Conservation (phyloP, 2,888 invertebrate genomes). For the Seladonia tumulorum region DNA sequence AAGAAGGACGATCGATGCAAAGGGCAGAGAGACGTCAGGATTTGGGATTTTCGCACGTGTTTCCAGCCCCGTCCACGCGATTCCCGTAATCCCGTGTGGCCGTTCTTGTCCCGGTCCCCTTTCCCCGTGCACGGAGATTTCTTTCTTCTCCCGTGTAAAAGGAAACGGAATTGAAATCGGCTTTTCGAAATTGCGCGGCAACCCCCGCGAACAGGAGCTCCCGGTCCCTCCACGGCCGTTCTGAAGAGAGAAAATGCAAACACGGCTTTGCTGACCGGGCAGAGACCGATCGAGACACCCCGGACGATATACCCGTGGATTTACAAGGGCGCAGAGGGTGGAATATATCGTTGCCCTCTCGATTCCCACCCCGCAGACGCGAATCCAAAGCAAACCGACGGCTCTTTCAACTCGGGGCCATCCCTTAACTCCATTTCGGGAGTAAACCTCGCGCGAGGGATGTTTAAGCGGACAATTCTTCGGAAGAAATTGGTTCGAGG, state of each 20-base stretch:
- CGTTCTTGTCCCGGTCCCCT: constrained; percentile 46
- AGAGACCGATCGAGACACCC: constrained; percentile 47
- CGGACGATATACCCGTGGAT: constrained; percentile 45
- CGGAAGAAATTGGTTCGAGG: background rate
- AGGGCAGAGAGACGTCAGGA: constrained; percentile 66
- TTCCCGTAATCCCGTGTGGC: constrained; percentile 74
- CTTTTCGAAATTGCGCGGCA: constrained; percentile 82
- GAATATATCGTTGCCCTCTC: constrained; percentile 30
- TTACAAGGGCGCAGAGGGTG: constrained; percentile 39
- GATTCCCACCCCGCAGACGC: constrained; percentile 14
- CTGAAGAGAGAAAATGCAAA: constrained; percentile 81
- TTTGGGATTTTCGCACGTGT: constrained; percentile 77
- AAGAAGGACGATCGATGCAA: constrained; percentile 62
- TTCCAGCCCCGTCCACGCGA: constrained; percentile 70
- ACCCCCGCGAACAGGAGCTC: constrained; percentile 48
- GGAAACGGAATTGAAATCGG: constrained; percentile 82
- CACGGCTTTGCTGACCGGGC: constrained; percentile 71
- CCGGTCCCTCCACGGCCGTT: constrained; percentile 55
- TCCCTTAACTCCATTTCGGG: background rate
- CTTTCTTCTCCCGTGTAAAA: constrained; percentile 76
- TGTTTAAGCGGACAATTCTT: constrained; percentile 6
- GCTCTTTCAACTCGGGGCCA: constrained; percentile 43
- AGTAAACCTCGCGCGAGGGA: background rate
- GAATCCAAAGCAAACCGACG: constrained; percentile 40
- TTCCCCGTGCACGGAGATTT: constrained; percentile 68